Evolutionary conservation across 2,113 vertebrate genomes (phyloP).

Genomic region (Chrysochloris asiatica): DNA sequence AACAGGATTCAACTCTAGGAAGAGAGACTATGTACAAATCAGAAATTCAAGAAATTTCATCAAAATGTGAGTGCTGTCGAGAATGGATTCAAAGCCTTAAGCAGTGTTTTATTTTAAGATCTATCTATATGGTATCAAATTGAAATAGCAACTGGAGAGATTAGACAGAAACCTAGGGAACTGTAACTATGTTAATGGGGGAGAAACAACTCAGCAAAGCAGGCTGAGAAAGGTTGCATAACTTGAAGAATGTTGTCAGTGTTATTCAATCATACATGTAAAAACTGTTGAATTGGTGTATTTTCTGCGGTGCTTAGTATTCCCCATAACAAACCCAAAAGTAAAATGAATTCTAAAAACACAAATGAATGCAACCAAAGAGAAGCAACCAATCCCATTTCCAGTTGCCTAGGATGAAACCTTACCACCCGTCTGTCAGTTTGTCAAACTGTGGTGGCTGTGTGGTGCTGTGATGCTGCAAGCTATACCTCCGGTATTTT

Average conservation of each 20-base stretch:
- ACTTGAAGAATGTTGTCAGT: neutral
- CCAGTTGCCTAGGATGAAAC: accelerated
- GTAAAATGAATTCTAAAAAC: neutral
- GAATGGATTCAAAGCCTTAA: neutral
- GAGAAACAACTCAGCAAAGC: neutral
- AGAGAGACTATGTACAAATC: neutral
- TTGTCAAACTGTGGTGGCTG: no score
- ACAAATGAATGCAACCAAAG: neutral
- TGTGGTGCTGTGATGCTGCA: no score
- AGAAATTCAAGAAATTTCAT: neutral
- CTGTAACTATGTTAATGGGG: neutral
- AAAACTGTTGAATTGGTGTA: neutral
- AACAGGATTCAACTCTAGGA: neutral
- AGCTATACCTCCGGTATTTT: no score
- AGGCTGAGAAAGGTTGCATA: neutral
- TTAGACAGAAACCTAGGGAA: neutral
- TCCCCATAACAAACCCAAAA: neutral
- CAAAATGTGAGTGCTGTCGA: neutral
- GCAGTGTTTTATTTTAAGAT: neutral
- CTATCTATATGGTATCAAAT: neutral
- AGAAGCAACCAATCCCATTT: neutral
- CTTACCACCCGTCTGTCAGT: no score
- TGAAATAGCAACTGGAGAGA: neutral
- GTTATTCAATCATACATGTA: neutral
- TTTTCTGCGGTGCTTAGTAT: neutral